Percentiles rank a stretch among this genome's conserved stretches.
Conservation (phyloP, 2,113 vertebrate species). For the Neotragus moschatus region DNA sequence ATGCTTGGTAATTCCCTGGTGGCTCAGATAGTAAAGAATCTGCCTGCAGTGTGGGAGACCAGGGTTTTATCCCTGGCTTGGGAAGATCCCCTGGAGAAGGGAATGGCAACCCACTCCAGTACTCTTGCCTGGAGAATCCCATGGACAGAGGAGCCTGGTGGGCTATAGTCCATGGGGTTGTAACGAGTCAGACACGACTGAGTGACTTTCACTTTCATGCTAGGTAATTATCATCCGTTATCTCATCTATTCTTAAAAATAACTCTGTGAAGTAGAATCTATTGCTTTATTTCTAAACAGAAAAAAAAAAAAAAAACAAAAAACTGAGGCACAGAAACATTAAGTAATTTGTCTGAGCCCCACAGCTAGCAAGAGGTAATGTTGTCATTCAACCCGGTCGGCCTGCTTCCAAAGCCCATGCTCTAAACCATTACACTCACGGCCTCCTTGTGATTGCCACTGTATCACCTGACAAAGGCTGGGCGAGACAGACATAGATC, state of each 20-base stretch:
- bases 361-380: neutral
- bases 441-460: neutral
- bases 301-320: too few species aligned
- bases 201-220: neutral
- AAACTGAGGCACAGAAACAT: neutral
- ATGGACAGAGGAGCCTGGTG: neutral
- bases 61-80: neutral
- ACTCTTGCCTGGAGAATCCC: neutral
- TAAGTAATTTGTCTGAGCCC: neutral
- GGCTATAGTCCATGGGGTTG: neutral
- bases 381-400: neutral
- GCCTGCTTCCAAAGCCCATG: neutral
- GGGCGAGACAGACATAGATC: neutral
- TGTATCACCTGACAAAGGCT: neutral
- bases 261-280: neutral
- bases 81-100: neutral
- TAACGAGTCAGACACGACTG: neutral
- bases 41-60: neutral
- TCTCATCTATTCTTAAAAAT: constrained; percentile 23
- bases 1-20: neutral
- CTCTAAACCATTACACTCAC: neutral
- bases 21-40: neutral
- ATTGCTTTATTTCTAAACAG: neutral
- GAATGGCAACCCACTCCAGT: neutral
- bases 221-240: neutral